A percentile compares a stretch with the other conserved stretches of the same genome.
Conservation (phyloP, 2,888 invertebrate genomes). For the Artemia sinica region DNA sequence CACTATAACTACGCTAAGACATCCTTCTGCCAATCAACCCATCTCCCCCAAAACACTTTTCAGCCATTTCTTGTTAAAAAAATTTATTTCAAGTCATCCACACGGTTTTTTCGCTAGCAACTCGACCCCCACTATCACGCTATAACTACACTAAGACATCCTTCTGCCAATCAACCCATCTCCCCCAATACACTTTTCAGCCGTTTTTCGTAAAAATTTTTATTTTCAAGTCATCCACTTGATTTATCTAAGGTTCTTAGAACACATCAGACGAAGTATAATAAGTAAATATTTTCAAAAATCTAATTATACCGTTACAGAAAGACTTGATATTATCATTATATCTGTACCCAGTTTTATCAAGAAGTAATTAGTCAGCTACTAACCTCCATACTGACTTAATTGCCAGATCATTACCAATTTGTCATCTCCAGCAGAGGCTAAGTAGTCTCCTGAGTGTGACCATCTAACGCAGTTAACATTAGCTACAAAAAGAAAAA, state of each 20-base stretch:
- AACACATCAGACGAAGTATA: neutral
- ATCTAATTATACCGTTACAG: conserved; percentile 20
- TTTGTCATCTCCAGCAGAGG: conserved; percentile 89
- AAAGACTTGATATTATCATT: neutral
- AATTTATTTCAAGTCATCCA: too few relatives aligned
- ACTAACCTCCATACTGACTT: conserved; percentile 31
- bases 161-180: too few relatives aligned
- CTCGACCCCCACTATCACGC: too few relatives aligned
- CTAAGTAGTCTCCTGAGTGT: conserved; percentile 62
- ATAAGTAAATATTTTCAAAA: neutral
- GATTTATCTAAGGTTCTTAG: neutral
- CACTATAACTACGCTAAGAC: too few relatives aligned
- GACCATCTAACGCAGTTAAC: conserved; percentile 97
- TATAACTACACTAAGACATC: too few relatives aligned
- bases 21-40: too few relatives aligned
- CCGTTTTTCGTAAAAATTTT: too few relatives aligned
- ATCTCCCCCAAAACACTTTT: too few relatives aligned
- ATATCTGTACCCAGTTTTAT: neutral
- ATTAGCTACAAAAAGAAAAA: conserved; percentile 47
- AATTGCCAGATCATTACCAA: conserved; percentile 83
- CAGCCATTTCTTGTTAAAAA: too few relatives aligned
- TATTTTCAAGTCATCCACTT: too few relatives aligned
- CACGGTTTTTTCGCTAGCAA: too few relatives aligned
- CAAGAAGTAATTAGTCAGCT: conserved; percentile 14
- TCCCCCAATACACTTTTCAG: too few relatives aligned